Evolutionary conservation across 2,888 invertebrate genomes (phyloP).

Genomic region (Tolmerus cingulatus): DNA sequence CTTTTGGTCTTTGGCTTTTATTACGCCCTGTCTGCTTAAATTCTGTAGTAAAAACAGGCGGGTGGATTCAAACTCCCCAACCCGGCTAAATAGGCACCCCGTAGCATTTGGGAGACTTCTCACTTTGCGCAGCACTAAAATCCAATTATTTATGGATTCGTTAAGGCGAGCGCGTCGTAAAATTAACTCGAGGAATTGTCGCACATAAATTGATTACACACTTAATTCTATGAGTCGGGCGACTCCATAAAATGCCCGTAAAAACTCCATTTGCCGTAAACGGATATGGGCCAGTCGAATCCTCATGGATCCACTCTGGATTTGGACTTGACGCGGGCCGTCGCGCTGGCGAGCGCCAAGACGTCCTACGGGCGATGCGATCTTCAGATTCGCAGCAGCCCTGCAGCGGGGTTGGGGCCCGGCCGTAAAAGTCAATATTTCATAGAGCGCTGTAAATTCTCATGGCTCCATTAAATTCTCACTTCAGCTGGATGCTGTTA

Average conservation of each 20-base stretch:
- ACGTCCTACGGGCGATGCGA: not conserved
- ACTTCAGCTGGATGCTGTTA: slow-evolving; percentile 20
- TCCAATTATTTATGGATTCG: slow-evolving; percentile 34
- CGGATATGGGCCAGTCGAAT: not conserved
- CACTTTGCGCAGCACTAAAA: slow-evolving; percentile 13
- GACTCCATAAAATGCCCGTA: slow-evolving; percentile 30
- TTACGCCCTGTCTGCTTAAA: not conserved
- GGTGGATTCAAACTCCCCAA: not conserved
- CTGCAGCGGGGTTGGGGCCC: not conserved
- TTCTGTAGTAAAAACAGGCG: not conserved
- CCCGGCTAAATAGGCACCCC: not conserved
- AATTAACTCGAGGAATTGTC: slow-evolving; percentile 39
- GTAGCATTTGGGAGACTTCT: not conserved
- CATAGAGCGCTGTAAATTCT: slow-evolving; percentile 34
- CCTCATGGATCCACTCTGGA: not conserved
- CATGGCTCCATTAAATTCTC: slow-evolving; percentile 26
- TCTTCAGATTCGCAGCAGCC: slow-evolving; percentile 12
- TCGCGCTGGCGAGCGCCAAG: not conserved
- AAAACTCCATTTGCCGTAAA: slow-evolving; percentile 24
- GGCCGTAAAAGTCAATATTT: slow-evolving; percentile 26
- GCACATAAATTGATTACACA: slow-evolving; percentile 39
- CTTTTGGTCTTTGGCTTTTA: not conserved
- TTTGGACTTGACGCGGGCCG: not conserved
- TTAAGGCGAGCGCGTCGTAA: slow-evolving; percentile 11
- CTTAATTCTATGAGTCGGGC: slow-evolving; percentile 35